Evolutionary conservation across 2,888 invertebrate genomes (phyloP).

Genomic region (Acanthosoma haemorrhoidale): DNA sequence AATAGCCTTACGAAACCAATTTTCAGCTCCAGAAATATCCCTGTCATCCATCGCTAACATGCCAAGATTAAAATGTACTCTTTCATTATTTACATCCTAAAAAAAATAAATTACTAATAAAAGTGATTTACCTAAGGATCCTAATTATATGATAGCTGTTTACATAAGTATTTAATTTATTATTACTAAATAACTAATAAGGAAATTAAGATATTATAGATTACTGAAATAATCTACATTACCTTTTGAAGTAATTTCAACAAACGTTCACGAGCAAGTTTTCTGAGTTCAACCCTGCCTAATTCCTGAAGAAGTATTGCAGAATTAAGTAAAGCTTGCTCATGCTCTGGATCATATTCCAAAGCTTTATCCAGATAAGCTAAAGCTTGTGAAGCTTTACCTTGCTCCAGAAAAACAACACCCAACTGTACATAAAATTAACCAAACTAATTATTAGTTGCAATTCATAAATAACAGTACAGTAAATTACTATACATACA

Average conservation of each 20-base stretch:
- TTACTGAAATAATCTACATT: conserved; percentile 8
- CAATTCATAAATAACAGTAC: background rate
- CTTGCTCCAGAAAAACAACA: conserved; percentile 88
- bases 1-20: conserved; percentile 84
- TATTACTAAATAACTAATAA: background rate
- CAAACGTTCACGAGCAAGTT: conserved; percentile 73
- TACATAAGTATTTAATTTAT: too few species aligned
- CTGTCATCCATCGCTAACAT: conserved; percentile 96
- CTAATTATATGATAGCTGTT: background rate
- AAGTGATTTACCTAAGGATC: background rate
- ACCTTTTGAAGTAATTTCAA: conserved; percentile 68
- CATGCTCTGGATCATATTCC: conserved; percentile 88
- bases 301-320: conserved; percentile 89
- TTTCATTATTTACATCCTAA: conserved; percentile 70
- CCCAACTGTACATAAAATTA: conserved; percentile 61
- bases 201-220: background rate
- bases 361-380: conserved; percentile 89
- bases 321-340: conserved; percentile 89
- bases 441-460: background rate
- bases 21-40: conserved; percentile 80
- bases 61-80: conserved; percentile 90
- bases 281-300: conserved; percentile 71
- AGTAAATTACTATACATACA: conserved; percentile 54
- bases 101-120: conserved; percentile 15
- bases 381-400: conserved; percentile 82